Evolutionary conservation across 2,888 invertebrate genomes (phyloP).

Genomic region (Rotaria magnacalcarata): DNA sequence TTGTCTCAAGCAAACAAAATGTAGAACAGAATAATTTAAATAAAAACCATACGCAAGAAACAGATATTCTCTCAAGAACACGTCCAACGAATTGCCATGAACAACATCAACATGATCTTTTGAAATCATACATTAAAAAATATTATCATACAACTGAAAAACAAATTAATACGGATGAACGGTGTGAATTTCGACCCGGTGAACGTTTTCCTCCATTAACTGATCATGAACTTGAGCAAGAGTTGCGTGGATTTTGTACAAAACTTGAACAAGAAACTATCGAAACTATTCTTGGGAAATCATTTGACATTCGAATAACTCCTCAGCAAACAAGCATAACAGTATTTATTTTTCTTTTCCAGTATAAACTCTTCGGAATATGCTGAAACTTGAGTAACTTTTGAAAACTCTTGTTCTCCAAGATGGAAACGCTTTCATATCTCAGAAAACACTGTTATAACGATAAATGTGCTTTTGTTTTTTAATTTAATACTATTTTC

Average conservation of each 20-base stretch:
- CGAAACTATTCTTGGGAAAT: neutral
- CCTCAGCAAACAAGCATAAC: neutral
- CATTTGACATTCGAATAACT: too few relatives aligned
- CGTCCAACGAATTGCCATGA: neutral
- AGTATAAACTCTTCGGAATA: too few relatives aligned
- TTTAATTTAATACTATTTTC: too few relatives aligned
- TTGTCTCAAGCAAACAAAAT: neutral
- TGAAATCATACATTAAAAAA: neutral
- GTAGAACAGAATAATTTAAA: neutral
- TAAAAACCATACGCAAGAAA: neutral
- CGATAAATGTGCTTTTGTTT: too few relatives aligned
- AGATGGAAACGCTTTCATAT: too few relatives aligned
- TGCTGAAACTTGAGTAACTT: too few relatives aligned
- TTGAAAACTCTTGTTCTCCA: too few relatives aligned
- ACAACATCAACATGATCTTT: neutral
- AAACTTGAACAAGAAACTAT: neutral
- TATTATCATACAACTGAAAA: conserved; percentile 1
- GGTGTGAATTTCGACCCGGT: neutral
- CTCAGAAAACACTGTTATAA: too few relatives aligned
- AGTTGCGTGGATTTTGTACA: neutral
- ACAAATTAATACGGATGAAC: neutral
- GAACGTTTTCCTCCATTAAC: neutral
- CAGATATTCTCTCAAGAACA: neutral
- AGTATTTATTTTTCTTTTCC: too few relatives aligned
- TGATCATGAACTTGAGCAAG: neutral